A percentile compares a stretch with the other conserved stretches of the same genome.
These are phyloP conservation scores for Drosophila takahashii DNA, from an alignment of 1,140 invertebrate genomes.

Conservation along the genomic window DNA sequence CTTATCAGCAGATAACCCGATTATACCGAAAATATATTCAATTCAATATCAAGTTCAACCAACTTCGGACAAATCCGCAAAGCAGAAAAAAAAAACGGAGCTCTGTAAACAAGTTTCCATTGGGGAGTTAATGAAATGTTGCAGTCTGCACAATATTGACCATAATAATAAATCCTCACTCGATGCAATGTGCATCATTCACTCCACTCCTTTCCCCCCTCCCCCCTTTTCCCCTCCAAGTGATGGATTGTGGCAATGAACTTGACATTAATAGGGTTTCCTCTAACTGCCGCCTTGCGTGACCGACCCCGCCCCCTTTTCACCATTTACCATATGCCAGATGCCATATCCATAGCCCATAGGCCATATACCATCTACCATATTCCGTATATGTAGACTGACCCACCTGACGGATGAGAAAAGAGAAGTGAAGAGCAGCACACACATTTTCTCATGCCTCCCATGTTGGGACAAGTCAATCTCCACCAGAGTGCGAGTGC, in stretches of 20 bases:
- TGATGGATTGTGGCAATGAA: constrained; percentile 77
- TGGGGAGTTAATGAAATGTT: constrained; percentile 33
- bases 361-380: neutral
- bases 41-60: neutral
- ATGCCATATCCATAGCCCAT: too few relatives aligned
- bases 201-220: neutral
- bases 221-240: too few relatives aligned
- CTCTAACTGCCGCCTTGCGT: constrained; percentile 44
- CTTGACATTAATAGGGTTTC: constrained; percentile 84
- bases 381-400: constrained; percentile 1
- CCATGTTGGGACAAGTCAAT: constrained; percentile 41
- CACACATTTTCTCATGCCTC: constrained; percentile 44
- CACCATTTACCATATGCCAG: constrained; percentile 1
- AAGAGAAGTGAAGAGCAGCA: neutral
- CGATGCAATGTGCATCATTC: constrained; percentile 5
- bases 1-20: constrained; percentile 42
- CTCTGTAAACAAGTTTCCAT: constrained; percentile 27
- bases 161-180: constrained; percentile 30
- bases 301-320: constrained; percentile 27
- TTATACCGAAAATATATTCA: constrained; percentile 11
- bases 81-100: constrained; percentile 1
- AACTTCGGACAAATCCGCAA: constrained; percentile 23
- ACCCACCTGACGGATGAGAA: constrained; percentile 7
- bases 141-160: constrained; percentile 16
- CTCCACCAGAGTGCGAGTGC: constrained; percentile 22